A percentile compares a stretch with the other conserved stretches of the same genome.
phyloP scores from a whole-genome alignment of 2,113 vertebrate genomes.

The Ceyx melanurus region DNA sequence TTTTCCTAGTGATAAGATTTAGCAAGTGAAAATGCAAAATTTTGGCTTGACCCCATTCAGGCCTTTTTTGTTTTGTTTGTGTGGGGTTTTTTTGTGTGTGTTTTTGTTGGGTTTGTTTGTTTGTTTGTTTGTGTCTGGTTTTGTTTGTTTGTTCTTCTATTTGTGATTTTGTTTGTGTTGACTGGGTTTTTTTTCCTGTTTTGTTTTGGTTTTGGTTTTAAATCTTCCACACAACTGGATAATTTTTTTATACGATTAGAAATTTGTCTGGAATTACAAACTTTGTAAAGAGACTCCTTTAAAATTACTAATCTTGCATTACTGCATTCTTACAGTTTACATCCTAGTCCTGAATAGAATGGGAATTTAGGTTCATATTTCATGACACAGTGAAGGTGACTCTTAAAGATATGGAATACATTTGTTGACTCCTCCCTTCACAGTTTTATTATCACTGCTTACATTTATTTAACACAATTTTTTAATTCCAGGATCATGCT shows the following conservation, averaged over 20 bases:
- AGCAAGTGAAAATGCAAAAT: background rate
- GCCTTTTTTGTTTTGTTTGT: background rate
- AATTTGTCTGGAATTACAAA: background rate
- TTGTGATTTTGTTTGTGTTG: too few relatives aligned
- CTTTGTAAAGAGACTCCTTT: background rate
- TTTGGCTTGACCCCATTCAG: background rate
- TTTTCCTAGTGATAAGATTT: background rate
- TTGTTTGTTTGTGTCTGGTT: too few relatives aligned
- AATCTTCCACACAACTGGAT: background rate
- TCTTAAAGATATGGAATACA: rapidly evolving
- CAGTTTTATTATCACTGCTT: background rate
- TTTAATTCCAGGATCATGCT: background rate
- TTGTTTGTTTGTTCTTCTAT: too few relatives aligned
- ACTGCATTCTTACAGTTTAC: background rate
- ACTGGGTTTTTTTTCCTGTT: too few relatives aligned
- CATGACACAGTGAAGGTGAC: background rate
- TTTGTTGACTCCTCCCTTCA: background rate
- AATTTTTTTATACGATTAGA: background rate
- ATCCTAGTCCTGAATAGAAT: background rate
- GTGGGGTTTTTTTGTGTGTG: too few relatives aligned
- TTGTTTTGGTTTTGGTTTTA: background rate
- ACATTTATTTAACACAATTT: background rate
- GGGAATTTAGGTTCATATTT: background rate
- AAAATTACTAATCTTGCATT: background rate
- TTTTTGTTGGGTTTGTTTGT: too few relatives aligned